Percentiles rank a stretch among this genome's conserved stretches.
These are phyloP conservation scores for Biston stratarius DNA, from an alignment of 2,888 invertebrate genomes.

Conservation along the genomic window DNA sequence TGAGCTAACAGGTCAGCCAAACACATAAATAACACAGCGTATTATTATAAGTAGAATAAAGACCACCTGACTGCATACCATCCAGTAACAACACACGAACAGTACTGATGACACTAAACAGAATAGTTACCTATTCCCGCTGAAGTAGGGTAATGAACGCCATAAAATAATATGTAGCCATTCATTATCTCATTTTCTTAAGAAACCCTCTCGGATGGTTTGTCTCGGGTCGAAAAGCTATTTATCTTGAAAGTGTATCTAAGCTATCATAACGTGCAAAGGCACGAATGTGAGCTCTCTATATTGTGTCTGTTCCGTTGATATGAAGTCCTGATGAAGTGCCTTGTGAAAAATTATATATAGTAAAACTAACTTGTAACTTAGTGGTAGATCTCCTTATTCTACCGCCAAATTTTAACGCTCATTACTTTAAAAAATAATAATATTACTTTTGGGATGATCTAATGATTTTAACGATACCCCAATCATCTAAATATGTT, in stretches of 20 bases:
- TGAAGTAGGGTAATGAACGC: conserved; percentile 40
- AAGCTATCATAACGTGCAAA: not conserved
- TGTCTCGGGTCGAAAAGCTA: not conserved
- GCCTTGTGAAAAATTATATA: no score
- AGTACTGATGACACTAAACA: conserved; percentile 34
- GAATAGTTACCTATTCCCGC: conserved; percentile 38
- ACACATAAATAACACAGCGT: no score
- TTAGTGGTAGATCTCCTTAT: no score
- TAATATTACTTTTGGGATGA: no score
- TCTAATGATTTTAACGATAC: no score
- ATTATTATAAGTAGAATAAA: not conserved
- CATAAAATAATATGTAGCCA: conserved; percentile 27
- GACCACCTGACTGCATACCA: conserved; percentile 1
- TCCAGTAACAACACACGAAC: conserved; percentile 3
- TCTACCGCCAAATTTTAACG: no score
- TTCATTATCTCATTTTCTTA: conserved; percentile 35
- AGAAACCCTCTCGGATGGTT: conserved; percentile 5
- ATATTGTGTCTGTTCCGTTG: not conserved
- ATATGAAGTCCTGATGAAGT: no score
- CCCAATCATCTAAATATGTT: no score
- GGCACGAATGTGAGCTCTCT: not conserved
- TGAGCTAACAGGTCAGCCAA: no score
- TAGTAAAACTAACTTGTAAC: no score
- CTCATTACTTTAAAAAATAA: no score
- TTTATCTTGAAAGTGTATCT: not conserved